A percentile compares a stretch with the other conserved stretches of the same genome.
Conservation (phyloP, 2,113 vertebrate species). For the Catharus minimus region DNA sequence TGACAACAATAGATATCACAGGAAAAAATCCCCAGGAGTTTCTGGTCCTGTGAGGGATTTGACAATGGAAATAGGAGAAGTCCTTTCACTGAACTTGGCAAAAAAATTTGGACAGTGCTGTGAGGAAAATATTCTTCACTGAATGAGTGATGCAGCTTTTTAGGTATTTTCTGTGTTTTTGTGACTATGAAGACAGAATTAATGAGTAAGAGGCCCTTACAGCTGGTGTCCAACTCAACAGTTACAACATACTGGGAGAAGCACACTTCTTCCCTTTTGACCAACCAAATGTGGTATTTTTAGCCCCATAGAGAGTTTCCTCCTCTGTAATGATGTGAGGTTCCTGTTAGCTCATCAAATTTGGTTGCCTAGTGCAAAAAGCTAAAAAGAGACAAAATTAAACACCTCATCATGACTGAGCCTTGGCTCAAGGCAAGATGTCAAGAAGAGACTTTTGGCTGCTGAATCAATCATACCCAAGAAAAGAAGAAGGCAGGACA, state of each 20-base stretch:
- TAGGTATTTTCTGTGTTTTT: conserved; percentile 2
- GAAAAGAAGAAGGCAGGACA: background rate
- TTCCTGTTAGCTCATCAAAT: conserved; percentile 16
- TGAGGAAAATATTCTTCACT: conserved; percentile 39
- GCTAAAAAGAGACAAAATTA: background rate
- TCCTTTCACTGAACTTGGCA: background rate
- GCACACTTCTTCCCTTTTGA: background rate
- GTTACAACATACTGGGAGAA: conserved; percentile 5
- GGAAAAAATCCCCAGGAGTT: background rate
- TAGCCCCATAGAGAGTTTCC: background rate
- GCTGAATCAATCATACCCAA: background rate
- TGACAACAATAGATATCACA: background rate
- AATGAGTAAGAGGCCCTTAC: background rate
- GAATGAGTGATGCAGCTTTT: background rate
- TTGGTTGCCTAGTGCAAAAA: background rate
- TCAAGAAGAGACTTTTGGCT: background rate
- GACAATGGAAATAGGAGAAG: background rate
- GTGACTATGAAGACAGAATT: background rate
- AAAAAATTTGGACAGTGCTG: background rate
- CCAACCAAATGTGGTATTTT: background rate
- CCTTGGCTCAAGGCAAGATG: accelerated
- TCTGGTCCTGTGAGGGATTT: background rate
- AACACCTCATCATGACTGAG: background rate
- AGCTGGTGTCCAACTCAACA: background rate
- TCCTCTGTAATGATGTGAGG: background rate